phyloP scores from a whole-genome alignment of 64 coral and sea anemone genomes.

The Actinia tenebrosa region DNA sequence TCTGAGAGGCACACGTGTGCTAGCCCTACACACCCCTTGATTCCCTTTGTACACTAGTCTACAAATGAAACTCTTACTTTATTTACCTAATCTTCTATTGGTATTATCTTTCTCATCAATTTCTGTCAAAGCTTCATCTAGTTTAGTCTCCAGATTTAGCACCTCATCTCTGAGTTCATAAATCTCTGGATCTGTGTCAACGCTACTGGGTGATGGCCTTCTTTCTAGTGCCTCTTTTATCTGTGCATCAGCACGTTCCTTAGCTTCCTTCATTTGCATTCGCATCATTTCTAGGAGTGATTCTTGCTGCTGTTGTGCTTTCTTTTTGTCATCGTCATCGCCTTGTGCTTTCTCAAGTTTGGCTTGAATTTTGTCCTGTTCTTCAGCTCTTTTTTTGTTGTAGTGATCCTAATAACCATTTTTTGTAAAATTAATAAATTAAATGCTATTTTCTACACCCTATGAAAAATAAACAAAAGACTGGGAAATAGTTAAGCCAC shows the following conservation, averaged over 20 bases:
- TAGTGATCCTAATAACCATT: conserved; percentile 42
- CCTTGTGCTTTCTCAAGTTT: conserved; percentile 79
- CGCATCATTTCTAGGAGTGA: conserved; percentile 90
- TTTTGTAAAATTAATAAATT: not conserved
- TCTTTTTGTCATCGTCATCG: conserved; percentile 39
- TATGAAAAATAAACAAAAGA: too few species aligned
- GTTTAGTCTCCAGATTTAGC: conserved; percentile 66
- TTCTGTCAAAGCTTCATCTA: conserved; percentile 72
- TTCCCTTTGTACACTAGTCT: too few species aligned
- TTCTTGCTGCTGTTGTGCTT: conserved; percentile 82
- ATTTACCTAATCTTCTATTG: conserved; percentile 75
- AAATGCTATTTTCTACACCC: too few species aligned
- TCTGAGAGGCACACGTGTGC: too few species aligned
- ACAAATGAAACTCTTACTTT: not conserved
- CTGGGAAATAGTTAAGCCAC: too few species aligned
- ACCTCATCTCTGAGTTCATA: conserved; percentile 72
- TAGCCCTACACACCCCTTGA: too few species aligned
- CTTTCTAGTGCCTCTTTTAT: conserved; percentile 79
- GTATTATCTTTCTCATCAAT: conserved; percentile 86
- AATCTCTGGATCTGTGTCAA: conserved; percentile 62
- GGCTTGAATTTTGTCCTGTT: conserved; percentile 42
- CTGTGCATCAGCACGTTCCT: conserved; percentile 62
- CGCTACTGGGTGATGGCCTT: conserved; percentile 51
- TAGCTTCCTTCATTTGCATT: conserved; percentile 91
- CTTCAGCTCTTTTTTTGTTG: conserved; percentile 67